Evolutionary conservation across 2,113 vertebrate species (phyloP).

Genomic region (Charina bottae): DNA sequence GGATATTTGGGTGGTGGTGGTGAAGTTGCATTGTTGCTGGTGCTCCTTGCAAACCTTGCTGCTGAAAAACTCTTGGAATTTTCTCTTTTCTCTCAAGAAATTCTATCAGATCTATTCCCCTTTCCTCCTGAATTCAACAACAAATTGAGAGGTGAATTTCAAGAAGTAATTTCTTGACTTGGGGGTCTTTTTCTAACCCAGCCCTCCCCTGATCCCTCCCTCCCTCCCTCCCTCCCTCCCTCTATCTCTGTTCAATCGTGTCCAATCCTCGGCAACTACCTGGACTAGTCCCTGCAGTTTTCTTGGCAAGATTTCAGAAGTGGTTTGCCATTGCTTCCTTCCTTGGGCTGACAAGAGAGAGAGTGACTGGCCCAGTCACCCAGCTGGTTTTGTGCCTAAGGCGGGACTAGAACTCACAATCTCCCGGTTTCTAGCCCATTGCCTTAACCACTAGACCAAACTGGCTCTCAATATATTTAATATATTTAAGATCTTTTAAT

Average conservation of each 20-base stretch:
- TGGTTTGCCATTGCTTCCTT: too few relatives aligned
- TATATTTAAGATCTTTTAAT: neutral
- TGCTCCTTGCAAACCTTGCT: neutral
- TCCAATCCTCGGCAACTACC: too few relatives aligned
- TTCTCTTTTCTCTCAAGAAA: neutral
- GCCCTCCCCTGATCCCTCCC: too few relatives aligned
- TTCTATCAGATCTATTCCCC: neutral
- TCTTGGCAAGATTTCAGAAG: too few relatives aligned
- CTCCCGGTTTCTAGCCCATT: neutral
- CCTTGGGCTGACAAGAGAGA: too few relatives aligned
- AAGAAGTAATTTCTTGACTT: neutral
- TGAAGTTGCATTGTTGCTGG: neutral
- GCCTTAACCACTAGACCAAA: neutral
- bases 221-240: too few relatives aligned
- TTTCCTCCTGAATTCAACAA: neutral
- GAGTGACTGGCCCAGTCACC: too few relatives aligned
- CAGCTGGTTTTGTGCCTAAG: too few relatives aligned
- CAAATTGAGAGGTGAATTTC: neutral
- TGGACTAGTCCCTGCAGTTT: too few relatives aligned
- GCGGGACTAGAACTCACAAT: too few relatives aligned
- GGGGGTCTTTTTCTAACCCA: too few relatives aligned
- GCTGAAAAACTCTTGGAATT: neutral
- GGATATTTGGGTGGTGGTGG: neutral
- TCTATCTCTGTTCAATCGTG: too few relatives aligned
- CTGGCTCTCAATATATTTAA: neutral